phyloP scores from a whole-genome alignment of 2,113 vertebrate genomes.

The Brachypteracias leptosomus region DNA sequence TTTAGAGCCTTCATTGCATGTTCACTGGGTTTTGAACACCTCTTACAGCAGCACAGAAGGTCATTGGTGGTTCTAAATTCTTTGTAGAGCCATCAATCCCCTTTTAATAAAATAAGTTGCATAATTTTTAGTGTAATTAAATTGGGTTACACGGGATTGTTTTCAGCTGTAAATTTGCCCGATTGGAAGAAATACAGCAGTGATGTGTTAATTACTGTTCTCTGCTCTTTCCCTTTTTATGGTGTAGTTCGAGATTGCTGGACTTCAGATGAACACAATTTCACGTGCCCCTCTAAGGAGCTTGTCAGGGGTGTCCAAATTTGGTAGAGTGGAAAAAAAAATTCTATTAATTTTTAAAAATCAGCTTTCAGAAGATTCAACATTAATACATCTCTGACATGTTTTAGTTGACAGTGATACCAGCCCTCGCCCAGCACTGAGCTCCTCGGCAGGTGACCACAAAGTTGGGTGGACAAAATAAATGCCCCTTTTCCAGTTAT shows the following conservation, averaged over 20 bases:
- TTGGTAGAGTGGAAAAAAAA: neutral
- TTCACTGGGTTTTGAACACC: constrained; percentile 53
- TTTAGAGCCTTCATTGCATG: constrained; percentile 47
- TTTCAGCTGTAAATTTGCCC: constrained; percentile 59
- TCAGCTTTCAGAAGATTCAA: neutral
- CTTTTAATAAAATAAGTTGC: constrained; percentile 60
- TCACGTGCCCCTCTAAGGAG: neutral
- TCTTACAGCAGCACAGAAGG: constrained; percentile 43
- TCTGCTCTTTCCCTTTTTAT: neutral
- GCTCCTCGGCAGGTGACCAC: constrained; percentile 73
- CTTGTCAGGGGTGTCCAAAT: neutral
- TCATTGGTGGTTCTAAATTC: constrained; percentile 47
- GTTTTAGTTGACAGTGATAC: neutral
- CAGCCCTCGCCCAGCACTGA: neutral
- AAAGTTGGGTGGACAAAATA: constrained; percentile 66
- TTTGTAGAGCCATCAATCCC: constrained; percentile 61
- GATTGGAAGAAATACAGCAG: constrained; percentile 25
- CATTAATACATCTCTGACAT: neutral
- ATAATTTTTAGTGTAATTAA: constrained; percentile 65
- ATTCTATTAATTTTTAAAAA: neutral
- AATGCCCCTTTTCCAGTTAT: constrained; percentile 21
- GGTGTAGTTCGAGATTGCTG: neutral
- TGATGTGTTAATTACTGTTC: constrained; percentile 46
- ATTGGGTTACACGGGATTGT: constrained; percentile 11
- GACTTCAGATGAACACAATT: neutral